phyloP scores from a whole-genome alignment of 2,888 invertebrate genomes.

The Philaethria dido region DNA sequence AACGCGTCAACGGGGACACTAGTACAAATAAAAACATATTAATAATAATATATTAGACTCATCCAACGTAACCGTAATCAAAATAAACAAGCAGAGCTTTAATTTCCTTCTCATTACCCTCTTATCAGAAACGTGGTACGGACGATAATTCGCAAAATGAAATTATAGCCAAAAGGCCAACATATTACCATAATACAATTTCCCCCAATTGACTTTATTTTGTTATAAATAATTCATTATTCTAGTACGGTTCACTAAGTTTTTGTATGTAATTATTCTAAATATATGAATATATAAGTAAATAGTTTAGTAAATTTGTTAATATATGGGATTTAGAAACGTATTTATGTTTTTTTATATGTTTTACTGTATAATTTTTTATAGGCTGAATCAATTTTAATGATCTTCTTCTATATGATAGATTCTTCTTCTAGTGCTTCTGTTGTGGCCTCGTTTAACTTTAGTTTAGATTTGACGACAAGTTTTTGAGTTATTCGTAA shows the following conservation, averaged over 20 bases:
- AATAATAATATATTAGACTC: too few relatives aligned
- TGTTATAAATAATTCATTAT: constrained; percentile 38
- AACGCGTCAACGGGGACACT: too few relatives aligned
- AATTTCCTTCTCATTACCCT: constrained; percentile 56
- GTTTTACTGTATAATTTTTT: too few relatives aligned
- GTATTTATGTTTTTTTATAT: not conserved
- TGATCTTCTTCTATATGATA: too few relatives aligned
- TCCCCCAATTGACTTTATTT: constrained; percentile 31
- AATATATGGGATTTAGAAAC: not conserved
- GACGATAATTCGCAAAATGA: constrained; percentile 39
- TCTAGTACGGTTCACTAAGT: not conserved
- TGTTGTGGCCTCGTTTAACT: too few relatives aligned
- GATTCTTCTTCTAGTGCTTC: too few relatives aligned
- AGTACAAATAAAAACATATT: too few relatives aligned
- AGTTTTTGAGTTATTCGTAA: too few relatives aligned
- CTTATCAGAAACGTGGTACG: constrained; percentile 47
- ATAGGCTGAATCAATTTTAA: too few relatives aligned
- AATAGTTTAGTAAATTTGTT: not conserved
- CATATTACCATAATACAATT: constrained; percentile 34
- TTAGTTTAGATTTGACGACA: too few relatives aligned
- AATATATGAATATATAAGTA: not conserved
- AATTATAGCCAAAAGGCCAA: constrained; percentile 33
- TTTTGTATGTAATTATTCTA: constrained; percentile 10
- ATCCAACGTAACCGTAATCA: constrained; percentile 38
- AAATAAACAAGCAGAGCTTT: constrained; percentile 61